These are phyloP conservation scores for Macrophya annulata DNA, from an alignment of 2,888 invertebrate species.

Conservation along the genomic window DNA sequence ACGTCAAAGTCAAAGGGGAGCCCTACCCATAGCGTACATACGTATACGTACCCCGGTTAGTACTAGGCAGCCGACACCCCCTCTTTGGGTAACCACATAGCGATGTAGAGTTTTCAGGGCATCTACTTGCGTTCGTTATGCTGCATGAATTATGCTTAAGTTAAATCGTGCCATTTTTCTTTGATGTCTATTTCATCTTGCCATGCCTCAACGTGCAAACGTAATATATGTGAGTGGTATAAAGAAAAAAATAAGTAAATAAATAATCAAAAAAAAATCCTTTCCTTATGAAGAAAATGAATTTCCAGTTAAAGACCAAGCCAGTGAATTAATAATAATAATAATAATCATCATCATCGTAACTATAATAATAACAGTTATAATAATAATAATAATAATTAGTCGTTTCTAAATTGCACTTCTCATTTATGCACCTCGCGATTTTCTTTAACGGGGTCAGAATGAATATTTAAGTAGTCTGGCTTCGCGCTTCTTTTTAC, in stretches of 20 bases:
- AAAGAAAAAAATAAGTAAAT: too few species aligned
- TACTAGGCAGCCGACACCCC: conserved; percentile 11
- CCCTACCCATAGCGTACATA: conserved; percentile 69
- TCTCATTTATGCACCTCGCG: neutral
- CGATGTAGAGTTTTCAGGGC: conserved; percentile 35
- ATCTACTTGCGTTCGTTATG: conserved; percentile 52
- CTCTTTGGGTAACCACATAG: neutral
- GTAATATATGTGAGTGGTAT: neutral
- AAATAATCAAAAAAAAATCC: too few species aligned
- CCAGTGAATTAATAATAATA: neutral
- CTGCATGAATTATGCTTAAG: conserved; percentile 51
- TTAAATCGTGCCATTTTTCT: conserved; percentile 47
- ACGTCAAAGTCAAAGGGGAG: conserved; percentile 72
- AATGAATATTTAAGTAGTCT: conserved; percentile 50
- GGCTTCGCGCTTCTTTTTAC: conserved; percentile 19
- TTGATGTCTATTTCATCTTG: conserved; percentile 25
- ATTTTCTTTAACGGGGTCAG: conserved; percentile 27
- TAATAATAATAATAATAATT: conserved; percentile 18
- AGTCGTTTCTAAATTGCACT: conserved; percentile 7
- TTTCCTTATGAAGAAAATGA: neutral
- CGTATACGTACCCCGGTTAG: neutral
- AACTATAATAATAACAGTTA: neutral
- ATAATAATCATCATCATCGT: neutral
- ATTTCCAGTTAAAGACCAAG: neutral
- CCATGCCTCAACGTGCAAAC: neutral